Conservation (phyloP, 2,888 invertebrate species). For the Odontomyia ornata region DNA sequence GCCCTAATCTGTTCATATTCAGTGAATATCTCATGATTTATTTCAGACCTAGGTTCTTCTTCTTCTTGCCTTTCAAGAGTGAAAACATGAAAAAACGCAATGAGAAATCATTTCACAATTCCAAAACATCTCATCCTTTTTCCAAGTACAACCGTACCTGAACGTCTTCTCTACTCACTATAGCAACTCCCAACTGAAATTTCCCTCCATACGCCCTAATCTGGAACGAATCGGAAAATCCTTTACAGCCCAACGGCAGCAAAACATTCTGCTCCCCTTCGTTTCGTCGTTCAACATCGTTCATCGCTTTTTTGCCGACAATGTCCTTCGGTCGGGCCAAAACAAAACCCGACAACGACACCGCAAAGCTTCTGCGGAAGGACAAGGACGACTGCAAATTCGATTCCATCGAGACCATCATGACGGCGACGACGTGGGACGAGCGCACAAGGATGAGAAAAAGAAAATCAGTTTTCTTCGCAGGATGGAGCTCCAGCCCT, state of each 20-base stretch:
- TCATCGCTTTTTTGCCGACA: background rate
- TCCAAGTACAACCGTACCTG: background rate
- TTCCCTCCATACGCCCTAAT: slow-evolving; percentile 7
- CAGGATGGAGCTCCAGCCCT: background rate
- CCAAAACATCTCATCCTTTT: too few species aligned
- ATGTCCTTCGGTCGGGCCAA: background rate
- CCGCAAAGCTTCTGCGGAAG: slow-evolving; percentile 19
- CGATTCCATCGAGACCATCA: background rate
- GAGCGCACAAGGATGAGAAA: background rate
- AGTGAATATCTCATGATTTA: too few species aligned
- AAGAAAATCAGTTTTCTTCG: background rate
- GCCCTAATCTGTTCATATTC: too few species aligned
- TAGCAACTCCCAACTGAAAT: background rate
- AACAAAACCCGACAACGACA: slow-evolving; percentile 23
- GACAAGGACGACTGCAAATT: slow-evolving; percentile 40
- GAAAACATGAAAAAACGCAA: too few species aligned
- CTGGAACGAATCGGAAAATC: background rate
- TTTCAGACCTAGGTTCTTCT: too few species aligned
- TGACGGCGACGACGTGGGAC: background rate
- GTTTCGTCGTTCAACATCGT: background rate
- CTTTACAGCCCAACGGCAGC: slow-evolving; percentile 11
- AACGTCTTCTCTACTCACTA: too few species aligned
- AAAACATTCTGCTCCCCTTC: background rate
- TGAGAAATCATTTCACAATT: too few species aligned
- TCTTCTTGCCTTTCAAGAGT: too few species aligned